Base-by-base conservation (phyloP, 1,140 invertebrate genomes). In the Homarus americanus region DNA sequence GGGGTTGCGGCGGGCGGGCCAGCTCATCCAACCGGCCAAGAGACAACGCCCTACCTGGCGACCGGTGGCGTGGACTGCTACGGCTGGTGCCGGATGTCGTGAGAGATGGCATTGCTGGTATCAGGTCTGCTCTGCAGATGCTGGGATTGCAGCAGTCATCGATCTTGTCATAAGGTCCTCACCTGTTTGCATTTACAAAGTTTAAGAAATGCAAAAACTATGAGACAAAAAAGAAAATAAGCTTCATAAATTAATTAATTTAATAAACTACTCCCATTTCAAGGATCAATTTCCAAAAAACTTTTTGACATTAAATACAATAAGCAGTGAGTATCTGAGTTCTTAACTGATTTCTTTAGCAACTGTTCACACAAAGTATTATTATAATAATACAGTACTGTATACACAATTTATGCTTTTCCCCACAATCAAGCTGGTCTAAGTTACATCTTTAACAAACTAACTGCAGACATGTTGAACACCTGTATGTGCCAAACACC, bases 21-120 rank as follows among this genome's bases (percentile, higher is more conserved):
- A 98, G 95, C 93, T 97, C 96, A 95, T 98, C 97, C 95, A 98
- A 96, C 93, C 97, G 96, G 93, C 97, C 97, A 97, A 98, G 97
- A 93, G 97, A 98, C 95, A 97, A 97, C 93, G 97, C 97, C 96
- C 97, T 97, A 94, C 94, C 94, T 94, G 94, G 93, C 82, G 94
- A 93, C 63, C 93, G 76, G 86, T 90, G 85, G 90, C 93, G 93
- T 49, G 92, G 92, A 86, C 91, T 92, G 89, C 41, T 73, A 58
- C 87, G 84, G 58, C 72, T 69, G 79, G 38, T 73, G 53, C 58
- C 76, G 7, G 92, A n/a, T 3, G 53, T 34, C 24, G 92, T 96
- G 20, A 93, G 87, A 34, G 93, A 96, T 85, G 97, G 97, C 94
- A 98, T 96, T 92, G 97, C 98, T 90, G 97, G 97, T 95, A 97